A percentile compares a stretch with the other conserved stretches of the same genome.
Evolutionary conservation across 2,113 vertebrate species (phyloP).

Genomic region (Ahaetulla prasina): DNA sequence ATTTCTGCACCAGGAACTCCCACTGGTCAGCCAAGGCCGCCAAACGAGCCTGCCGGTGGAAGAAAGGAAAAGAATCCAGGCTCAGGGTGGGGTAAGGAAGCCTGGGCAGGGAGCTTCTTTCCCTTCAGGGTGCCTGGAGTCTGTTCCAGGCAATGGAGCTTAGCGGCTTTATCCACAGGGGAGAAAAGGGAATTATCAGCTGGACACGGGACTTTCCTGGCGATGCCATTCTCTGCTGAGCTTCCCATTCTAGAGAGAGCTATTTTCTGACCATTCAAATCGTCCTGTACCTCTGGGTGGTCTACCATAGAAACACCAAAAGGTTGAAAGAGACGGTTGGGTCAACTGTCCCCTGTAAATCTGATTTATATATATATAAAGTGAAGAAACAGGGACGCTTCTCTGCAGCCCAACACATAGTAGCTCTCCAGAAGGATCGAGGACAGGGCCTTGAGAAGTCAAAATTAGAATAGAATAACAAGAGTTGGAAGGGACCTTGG

Average conservation of each 20-base stretch:
- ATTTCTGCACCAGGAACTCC: slow-evolving; percentile 97
- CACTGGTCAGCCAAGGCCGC: slow-evolving; percentile 93
- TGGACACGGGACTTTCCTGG: neutral
- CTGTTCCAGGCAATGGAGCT: neutral
- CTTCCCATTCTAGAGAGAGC: neutral
- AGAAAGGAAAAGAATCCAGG: neutral
- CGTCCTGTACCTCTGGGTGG: neutral
- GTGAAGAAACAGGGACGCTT: too few relatives aligned
- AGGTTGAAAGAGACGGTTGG: neutral
- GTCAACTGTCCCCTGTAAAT: neutral
- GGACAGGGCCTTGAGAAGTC: neutral
- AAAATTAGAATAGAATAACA: too few relatives aligned
- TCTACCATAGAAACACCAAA: neutral
- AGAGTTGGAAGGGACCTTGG: too few relatives aligned
- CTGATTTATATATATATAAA: too few relatives aligned
- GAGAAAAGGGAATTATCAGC: neutral
- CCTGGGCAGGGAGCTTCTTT: neutral
- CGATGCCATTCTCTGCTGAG: neutral
- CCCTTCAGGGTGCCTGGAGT: neutral
- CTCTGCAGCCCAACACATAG: too few relatives aligned
- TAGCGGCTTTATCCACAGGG: neutral
- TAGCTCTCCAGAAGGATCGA: neutral
- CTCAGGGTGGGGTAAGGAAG: accelerated
- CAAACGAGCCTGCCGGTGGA: slow-evolving; percentile 75
- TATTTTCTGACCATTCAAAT: neutral